These are phyloP conservation scores for Nibea albiflora DNA, from an alignment of 2,113 vertebrate genomes.

Conservation along the genomic window DNA sequence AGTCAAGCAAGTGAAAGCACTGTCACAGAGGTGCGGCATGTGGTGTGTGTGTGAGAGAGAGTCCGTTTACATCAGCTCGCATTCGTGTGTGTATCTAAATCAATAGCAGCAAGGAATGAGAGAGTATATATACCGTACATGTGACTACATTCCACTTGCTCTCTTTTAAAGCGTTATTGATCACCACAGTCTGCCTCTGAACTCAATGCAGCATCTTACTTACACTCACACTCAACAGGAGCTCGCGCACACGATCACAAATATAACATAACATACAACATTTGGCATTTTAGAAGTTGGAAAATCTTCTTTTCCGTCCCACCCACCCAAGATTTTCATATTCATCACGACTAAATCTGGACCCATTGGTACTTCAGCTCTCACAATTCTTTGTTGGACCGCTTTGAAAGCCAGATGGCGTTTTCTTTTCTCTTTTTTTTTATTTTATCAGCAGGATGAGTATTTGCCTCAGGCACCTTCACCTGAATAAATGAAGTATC, in stretches of 20 bases:
- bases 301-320: conserved; percentile 25
- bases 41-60: not conserved
- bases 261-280: conserved; percentile 7
- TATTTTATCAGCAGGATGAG: conserved; percentile 34
- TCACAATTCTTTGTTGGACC: conserved; percentile 28
- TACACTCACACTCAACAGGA: conserved; percentile 39
- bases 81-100: conserved; percentile 48
- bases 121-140: conserved; percentile 21
- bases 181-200: conserved; percentile 33
- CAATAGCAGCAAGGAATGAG: conserved; percentile 42
- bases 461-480: conserved; percentile 43
- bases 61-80: conserved; percentile 55
- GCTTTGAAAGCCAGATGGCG: conserved; percentile 32
- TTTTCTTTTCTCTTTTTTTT: not conserved
- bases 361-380: conserved; percentile 7
- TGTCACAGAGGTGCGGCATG: not conserved
- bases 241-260: not conserved
- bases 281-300: conserved; percentile 12
- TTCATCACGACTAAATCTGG: conserved; percentile 21
- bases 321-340: conserved; percentile 19
- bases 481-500: conserved; percentile 63
- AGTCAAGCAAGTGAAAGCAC: conserved; percentile 33
- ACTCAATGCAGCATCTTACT: conserved; percentile 36
- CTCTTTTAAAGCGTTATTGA: conserved; percentile 61
- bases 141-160: conserved; percentile 34